Conservation (phyloP, 2,113 vertebrate species). For the Paramisgurnus dabryanus region DNA sequence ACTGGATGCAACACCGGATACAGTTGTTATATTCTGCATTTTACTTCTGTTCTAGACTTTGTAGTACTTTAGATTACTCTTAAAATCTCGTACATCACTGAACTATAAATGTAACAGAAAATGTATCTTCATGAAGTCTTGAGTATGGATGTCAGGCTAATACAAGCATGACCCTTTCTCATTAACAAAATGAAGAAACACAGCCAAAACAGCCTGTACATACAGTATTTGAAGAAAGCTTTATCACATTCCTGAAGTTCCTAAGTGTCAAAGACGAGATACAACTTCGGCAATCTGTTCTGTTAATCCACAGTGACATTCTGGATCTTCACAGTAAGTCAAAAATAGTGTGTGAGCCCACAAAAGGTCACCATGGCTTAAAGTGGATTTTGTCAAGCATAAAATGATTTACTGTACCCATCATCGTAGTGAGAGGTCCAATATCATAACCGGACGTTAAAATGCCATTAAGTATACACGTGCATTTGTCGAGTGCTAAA, state of each 20-base stretch:
- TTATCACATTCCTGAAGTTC: background rate
- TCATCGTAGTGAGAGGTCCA: background rate
- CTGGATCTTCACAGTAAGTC: slow-evolving; percentile 7
- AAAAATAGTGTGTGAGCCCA: slow-evolving; percentile 29
- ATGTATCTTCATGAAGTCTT: background rate
- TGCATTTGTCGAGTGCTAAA: slow-evolving; percentile 51
- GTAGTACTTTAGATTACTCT: no score
- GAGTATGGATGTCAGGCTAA: background rate
- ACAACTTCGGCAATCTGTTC: background rate
- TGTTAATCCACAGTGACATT: slow-evolving; percentile 13
- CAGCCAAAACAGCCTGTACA: background rate
- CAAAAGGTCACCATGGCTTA: slow-evolving; percentile 43
- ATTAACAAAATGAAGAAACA: background rate
- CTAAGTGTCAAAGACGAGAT: background rate
- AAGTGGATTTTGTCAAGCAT: slow-evolving; percentile 43
- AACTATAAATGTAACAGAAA: no score
- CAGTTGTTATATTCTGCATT: no score
- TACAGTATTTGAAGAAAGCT: no score
- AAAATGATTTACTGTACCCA: slow-evolving; percentile 53
- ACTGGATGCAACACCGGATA: no score
- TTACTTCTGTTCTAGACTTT: no score
- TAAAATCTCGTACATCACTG: no score
- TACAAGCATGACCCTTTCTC: background rate
- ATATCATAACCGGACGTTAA: slow-evolving; percentile 51
- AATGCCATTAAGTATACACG: slow-evolving; percentile 41